Evolutionary conservation across 2,888 invertebrate genomes (phyloP).

Genomic region (Acanthacorydalis orientalis): DNA sequence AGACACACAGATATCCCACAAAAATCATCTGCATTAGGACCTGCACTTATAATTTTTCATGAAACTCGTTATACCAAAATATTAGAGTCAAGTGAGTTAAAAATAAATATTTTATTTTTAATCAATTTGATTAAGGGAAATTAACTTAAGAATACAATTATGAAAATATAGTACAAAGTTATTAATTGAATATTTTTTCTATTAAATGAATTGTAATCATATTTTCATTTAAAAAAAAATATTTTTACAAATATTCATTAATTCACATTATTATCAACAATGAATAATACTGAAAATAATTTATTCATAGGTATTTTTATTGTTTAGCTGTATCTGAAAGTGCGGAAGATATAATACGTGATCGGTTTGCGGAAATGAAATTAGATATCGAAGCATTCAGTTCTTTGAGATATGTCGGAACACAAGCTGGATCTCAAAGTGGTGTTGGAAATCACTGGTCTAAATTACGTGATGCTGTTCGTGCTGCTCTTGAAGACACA

Average conservation of each 20-base stretch:
- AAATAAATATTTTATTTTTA: not conserved
- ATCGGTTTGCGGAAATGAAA: constrained; percentile 41
- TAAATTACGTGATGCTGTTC: constrained; percentile 36
- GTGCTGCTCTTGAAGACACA: constrained; percentile 46
- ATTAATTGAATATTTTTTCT: too few species aligned
- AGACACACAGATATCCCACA: constrained; percentile 18
- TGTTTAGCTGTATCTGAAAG: constrained; percentile 35
- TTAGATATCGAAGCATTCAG: constrained; percentile 54
- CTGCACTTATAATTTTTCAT: constrained; percentile 62
- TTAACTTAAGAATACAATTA: too few species aligned
- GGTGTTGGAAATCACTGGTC: constrained; percentile 39
- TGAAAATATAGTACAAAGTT: too few species aligned
- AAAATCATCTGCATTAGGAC: constrained; percentile 42
- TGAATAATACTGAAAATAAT: too few species aligned
- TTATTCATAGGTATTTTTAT: constrained; percentile 1
- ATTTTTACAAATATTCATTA: too few species aligned
- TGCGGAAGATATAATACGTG: constrained; percentile 41
- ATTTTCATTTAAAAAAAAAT: too few species aligned
- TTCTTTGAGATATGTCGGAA: constrained; percentile 50
- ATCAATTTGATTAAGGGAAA: too few species aligned
- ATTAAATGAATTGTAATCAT: too few species aligned
- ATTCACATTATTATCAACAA: too few species aligned
- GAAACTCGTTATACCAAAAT: constrained; percentile 58
- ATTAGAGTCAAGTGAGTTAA: constrained; percentile 34
- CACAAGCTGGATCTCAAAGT: constrained; percentile 24